Conservation (phyloP, 2,888 invertebrate species). For the Hypolimnas misippus region DNA sequence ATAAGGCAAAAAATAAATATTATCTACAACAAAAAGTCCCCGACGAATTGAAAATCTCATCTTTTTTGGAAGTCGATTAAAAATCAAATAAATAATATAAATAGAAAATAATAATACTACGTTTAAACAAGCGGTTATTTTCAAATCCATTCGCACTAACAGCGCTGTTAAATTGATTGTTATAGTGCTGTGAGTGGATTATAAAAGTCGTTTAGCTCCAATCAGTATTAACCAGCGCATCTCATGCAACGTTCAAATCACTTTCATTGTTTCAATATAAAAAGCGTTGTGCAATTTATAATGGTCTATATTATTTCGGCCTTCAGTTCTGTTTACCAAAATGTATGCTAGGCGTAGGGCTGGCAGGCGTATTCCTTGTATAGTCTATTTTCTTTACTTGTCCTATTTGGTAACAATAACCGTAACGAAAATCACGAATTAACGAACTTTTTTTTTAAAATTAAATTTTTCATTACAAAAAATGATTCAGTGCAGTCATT, state of each 20-base stretch:
- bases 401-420: background rate
- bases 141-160: too few relatives aligned
- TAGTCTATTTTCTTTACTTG: background rate
- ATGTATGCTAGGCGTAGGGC: background rate
- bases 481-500: too few relatives aligned
- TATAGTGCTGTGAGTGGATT: background rate
- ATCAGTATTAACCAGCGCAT: background rate
- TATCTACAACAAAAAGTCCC: too few relatives aligned
- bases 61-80: too few relatives aligned
- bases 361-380: background rate
- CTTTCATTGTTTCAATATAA: conserved; percentile 3
- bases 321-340: conserved; percentile 6
- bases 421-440: too few relatives aligned
- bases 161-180: background rate
- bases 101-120: too few relatives aligned
- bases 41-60: too few relatives aligned
- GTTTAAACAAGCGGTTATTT: too few relatives aligned
- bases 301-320: background rate
- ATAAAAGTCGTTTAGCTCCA: background rate
- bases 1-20: too few relatives aligned
- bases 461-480: too few relatives aligned
- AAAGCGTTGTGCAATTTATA: background rate
- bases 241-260: background rate
- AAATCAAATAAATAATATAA: too few relatives aligned
- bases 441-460: too few relatives aligned